Conservation (phyloP, 2,797 vertebrate species). For the Gephyroberyx darwinii region DNA sequence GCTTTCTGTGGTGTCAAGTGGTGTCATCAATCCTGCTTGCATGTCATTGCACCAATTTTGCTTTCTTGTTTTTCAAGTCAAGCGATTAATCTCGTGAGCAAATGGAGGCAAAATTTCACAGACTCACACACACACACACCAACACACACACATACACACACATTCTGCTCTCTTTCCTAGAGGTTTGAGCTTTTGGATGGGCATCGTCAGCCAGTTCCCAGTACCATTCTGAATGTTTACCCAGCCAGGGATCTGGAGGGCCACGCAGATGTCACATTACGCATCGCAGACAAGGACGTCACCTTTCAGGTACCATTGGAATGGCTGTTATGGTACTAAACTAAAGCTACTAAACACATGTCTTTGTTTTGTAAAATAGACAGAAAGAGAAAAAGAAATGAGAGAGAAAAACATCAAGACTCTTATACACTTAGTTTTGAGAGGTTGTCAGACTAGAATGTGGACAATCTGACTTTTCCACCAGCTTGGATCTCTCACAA, state of each 20-base stretch:
- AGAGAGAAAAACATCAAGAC: background rate
- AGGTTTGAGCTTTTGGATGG: constrained; percentile 90
- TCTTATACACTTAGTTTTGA: background rate
- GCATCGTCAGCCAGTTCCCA: constrained; percentile 66
- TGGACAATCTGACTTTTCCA: background rate
- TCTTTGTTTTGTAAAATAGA: too few relatives aligned
- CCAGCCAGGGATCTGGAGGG: constrained; percentile 51
- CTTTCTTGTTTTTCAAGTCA: too few relatives aligned
- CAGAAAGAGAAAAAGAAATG: too few relatives aligned
- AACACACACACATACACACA: background rate
- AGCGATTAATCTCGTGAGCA: too few relatives aligned
- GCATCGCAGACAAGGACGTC: constrained; percentile 81
- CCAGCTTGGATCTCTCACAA: background rate
- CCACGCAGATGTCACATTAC: constrained; percentile 85
- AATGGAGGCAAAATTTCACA: background rate
- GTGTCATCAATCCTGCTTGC: too few relatives aligned
- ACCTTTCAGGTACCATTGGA: constrained; percentile 86
- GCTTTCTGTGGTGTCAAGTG: too few relatives aligned
- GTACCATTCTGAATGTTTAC: constrained; percentile 79
- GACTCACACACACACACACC: background rate
- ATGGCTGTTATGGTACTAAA: background rate
- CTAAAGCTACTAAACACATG: too few relatives aligned
- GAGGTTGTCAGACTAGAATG: background rate
- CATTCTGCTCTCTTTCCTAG: constrained; percentile 70
- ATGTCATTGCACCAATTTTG: too few relatives aligned